phyloP scores from a whole-genome alignment of 2,797 vertebrate species.

The Urophycis tenuis region DNA sequence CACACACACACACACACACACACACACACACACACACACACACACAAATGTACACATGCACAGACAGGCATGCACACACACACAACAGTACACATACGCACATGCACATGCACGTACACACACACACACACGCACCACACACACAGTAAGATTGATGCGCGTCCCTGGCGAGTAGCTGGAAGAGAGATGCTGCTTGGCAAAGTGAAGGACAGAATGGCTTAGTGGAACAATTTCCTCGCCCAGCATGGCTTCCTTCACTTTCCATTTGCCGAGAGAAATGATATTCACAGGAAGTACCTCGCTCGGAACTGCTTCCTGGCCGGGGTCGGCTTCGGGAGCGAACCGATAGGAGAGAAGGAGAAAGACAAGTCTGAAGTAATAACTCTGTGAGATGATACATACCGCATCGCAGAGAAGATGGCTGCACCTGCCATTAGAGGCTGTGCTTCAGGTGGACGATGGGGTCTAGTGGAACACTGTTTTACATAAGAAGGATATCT shows the following conservation, averaged over 20 bases:
- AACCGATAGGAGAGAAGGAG: background rate
- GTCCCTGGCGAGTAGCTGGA: conserved; percentile 58
- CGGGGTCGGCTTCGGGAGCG: background rate
- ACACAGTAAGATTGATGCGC: conserved; percentile 61
- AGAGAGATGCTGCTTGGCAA: conserved; percentile 56
- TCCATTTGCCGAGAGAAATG: conserved; percentile 56
- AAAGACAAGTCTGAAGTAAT: background rate
- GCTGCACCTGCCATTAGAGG: background rate
- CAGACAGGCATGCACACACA: background rate
- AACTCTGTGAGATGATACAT: background rate
- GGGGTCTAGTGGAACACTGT: background rate
- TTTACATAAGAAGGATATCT: background rate
- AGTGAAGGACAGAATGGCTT: conserved; percentile 63
- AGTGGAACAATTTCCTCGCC: conserved; percentile 67
- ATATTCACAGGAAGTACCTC: conserved; percentile 52
- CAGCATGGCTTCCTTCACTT: conserved; percentile 54
- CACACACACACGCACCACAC: conserved; percentile 29
- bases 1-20: background rate
- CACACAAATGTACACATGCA: background rate
- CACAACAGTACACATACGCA: background rate
- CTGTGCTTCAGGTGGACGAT: background rate
- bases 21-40: background rate
- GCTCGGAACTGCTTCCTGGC: conserved; percentile 25
- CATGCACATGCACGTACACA: conserved; percentile 28
- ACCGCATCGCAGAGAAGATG: background rate